Conservation (phyloP, 2,113 vertebrate genomes). For the Anguilla japonica region DNA sequence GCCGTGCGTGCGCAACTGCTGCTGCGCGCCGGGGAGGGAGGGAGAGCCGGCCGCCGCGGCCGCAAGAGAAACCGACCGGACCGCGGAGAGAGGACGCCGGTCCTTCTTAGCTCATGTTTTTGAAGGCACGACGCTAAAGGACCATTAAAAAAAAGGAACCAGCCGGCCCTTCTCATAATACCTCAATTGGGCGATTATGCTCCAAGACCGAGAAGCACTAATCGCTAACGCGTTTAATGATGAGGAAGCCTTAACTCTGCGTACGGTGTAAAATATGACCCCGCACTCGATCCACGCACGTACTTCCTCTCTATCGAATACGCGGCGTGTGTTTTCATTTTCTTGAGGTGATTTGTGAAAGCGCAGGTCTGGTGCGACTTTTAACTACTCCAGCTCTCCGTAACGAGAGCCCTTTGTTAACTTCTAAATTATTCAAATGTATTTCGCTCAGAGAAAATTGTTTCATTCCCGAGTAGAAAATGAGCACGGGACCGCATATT, state of each 20-base stretch:
- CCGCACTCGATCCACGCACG: not conserved
- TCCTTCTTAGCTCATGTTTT: not conserved
- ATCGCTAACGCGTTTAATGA: not conserved
- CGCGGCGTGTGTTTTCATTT: too few relatives aligned
- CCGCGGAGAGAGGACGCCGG: not conserved
- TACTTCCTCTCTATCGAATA: not conserved
- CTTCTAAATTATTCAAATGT: conserved; percentile 5
- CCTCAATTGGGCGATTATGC: not conserved
- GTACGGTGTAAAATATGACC: not conserved
- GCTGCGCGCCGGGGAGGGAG: not conserved
- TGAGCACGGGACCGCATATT: conserved; percentile 4
- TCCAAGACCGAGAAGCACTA: not conserved
- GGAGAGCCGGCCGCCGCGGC: not conserved
- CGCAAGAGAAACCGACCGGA: not conserved
- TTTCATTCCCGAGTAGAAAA: conserved; percentile 16
- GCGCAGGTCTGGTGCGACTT: not conserved
- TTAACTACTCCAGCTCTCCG: not conserved
- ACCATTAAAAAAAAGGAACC: not conserved
- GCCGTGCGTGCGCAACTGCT: not conserved
- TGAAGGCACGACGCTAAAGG: not conserved
- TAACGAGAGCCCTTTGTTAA: conserved; percentile 4
- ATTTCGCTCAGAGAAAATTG: not conserved
- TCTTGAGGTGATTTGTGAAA: not conserved
- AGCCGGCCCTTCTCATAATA: not conserved
- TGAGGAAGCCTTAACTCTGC: not conserved